Conservation (phyloP, 2,797 vertebrate species). For the Aulostomus chinensis region DNA sequence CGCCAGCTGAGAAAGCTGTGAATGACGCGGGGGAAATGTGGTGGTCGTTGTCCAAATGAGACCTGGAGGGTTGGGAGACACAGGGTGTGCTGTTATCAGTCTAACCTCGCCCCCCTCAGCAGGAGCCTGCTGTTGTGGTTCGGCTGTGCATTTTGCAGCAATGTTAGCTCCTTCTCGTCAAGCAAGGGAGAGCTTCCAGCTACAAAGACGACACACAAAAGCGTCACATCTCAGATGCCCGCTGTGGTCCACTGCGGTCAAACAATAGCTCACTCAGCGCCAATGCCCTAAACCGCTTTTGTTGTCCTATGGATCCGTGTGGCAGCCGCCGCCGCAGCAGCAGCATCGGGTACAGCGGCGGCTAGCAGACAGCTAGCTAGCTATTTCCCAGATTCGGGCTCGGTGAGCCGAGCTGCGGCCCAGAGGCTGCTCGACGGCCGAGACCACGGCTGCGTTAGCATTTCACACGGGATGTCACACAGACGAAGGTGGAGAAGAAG, state of each 20-base stretch:
- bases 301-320: slow-evolving; percentile 58
- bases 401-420: slow-evolving; percentile 74
- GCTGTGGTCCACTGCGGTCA: slow-evolving; percentile 20
- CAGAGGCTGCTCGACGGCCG: slow-evolving; percentile 66
- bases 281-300: slow-evolving; percentile 44
- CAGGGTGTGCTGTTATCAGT: slow-evolving; percentile 63
- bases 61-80: slow-evolving; percentile 40
- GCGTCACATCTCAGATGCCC: slow-evolving; percentile 69
- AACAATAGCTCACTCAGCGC: slow-evolving; percentile 37
- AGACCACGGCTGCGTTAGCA: slow-evolving; percentile 50
- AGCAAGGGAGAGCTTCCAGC: slow-evolving; percentile 47
- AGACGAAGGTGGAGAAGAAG: slow-evolving; percentile 2
- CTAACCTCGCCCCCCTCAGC: slow-evolving; percentile 74
- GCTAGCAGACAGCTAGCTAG: slow-evolving; percentile 74
- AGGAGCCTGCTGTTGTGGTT: slow-evolving; percentile 54
- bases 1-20: slow-evolving; percentile 45
- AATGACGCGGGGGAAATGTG: slow-evolving; percentile 10
- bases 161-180: slow-evolving; percentile 56
- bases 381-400: slow-evolving; percentile 66
- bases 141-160: slow-evolving; percentile 69
- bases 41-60: slow-evolving; percentile 43
- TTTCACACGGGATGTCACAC: slow-evolving; percentile 38
- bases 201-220: slow-evolving; percentile 52
- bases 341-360: slow-evolving; percentile 70
- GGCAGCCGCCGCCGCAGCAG: slow-evolving; percentile 50